These are phyloP conservation scores for Gorsachius magnificus DNA, from an alignment of 2,797 vertebrate genomes.

Conservation along the genomic window DNA sequence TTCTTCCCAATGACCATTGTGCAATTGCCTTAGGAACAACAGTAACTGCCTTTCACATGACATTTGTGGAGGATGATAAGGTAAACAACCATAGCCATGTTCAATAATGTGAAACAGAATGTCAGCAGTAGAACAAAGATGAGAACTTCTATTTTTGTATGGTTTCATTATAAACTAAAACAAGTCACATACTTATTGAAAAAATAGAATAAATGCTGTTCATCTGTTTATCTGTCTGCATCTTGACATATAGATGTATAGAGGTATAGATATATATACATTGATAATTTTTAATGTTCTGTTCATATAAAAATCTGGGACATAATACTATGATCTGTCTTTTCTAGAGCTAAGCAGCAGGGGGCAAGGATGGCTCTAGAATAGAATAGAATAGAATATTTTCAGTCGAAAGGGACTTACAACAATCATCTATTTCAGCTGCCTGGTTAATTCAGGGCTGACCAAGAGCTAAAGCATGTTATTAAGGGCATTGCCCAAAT, in stretches of 20 bases:
- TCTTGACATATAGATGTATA: too few species aligned
- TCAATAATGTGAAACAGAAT: background rate
- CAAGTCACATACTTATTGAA: background rate
- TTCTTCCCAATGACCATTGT: background rate
- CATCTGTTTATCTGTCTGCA: background rate
- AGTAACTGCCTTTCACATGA: background rate
- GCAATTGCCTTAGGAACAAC: background rate
- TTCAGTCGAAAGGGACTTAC: background rate
- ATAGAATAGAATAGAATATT: too few species aligned
- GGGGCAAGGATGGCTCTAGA: background rate
- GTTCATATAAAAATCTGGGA: background rate
- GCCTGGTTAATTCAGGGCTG: background rate
- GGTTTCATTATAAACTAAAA: background rate
- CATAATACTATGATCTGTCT: background rate
- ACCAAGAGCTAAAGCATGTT: background rate
- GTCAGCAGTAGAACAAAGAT: background rate
- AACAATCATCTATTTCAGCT: background rate
- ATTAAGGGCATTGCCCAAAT: background rate
- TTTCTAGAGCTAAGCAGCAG: background rate
- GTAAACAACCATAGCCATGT: background rate
- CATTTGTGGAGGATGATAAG: background rate
- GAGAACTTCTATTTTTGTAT: background rate
- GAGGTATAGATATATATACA: background rate
- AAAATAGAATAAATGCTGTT: background rate
- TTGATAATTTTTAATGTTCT: background rate